Percentiles rank a stretch among this genome's conserved stretches.
Conservation (phyloP, 2,797 vertebrate species). For the Botia almorhae region DNA sequence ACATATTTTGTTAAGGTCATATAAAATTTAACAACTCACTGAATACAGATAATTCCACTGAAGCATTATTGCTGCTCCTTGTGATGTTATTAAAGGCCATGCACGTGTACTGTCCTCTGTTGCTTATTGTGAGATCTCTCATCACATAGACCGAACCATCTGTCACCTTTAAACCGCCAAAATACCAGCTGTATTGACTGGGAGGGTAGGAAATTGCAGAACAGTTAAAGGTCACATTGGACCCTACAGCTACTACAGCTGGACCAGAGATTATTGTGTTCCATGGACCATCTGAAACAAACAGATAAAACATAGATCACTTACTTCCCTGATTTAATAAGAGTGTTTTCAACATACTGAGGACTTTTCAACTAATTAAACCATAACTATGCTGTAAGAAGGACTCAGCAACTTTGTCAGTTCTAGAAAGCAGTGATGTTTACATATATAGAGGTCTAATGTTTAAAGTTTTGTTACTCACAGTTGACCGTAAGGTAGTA, state of each 20-base stretch:
- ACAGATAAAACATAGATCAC: constrained; percentile 54
- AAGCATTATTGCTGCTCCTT: constrained; percentile 48
- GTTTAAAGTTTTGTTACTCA: constrained; percentile 54
- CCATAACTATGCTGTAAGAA: background rate
- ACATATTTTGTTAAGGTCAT: background rate
- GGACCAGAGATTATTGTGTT: constrained; percentile 56
- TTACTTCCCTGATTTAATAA: background rate
- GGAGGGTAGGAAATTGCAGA: constrained; percentile 58
- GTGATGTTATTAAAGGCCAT: constrained; percentile 69
- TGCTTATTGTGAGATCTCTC: constrained; percentile 47
- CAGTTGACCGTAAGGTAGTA: constrained; percentile 46
- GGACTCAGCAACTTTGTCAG: no score
- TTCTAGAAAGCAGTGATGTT: no score
- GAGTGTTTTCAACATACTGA: no score
- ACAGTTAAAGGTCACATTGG: constrained; percentile 57
- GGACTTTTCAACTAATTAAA: no score
- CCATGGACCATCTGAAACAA: background rate
- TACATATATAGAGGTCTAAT: no score
- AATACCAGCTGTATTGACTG: constrained; percentile 65
- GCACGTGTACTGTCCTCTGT: constrained; percentile 72
- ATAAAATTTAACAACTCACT: background rate
- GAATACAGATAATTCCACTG: background rate
- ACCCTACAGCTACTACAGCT: constrained; percentile 52
- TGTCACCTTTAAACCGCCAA: constrained; percentile 54
- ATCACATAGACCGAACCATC: constrained; percentile 53